A percentile compares a stretch with the other conserved stretches of the same genome.
Evolutionary conservation across 2,797 vertebrate genomes (phyloP).

Genomic region (Ctenopoma multispine): DNA sequence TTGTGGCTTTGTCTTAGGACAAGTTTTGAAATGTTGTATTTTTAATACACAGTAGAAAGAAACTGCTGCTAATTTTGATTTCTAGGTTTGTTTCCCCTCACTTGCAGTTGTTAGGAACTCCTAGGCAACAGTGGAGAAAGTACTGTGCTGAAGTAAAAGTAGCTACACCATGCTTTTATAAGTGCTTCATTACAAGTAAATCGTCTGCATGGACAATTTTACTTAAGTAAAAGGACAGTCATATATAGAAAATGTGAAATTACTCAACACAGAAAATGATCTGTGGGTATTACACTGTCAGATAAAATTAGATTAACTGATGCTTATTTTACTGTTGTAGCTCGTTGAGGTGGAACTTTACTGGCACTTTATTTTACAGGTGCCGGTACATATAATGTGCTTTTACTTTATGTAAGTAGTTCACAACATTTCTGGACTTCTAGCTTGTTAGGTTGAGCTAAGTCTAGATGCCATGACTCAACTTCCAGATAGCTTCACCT

Average conservation of each 20-base stretch:
- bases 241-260: background rate
- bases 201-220: background rate
- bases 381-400: background rate
- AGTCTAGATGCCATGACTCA: too few relatives aligned
- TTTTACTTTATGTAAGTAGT: background rate
- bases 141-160: background rate
- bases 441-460: background rate
- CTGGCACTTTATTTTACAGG: too few relatives aligned
- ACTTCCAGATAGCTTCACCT: too few relatives aligned
- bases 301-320: too few relatives aligned
- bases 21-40: conserved; percentile 32
- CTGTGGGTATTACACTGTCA: too few relatives aligned
- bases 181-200: too few relatives aligned
- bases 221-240: background rate
- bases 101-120: conserved; percentile 16
- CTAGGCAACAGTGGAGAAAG: background rate
- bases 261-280: background rate
- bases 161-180: too few relatives aligned
- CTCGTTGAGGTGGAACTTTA: too few relatives aligned
- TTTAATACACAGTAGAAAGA: conserved; percentile 23
- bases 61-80: background rate
- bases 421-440: too few relatives aligned
- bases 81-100: conserved; percentile 14
- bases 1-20: conserved; percentile 31
- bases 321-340: too few relatives aligned